Percentiles rank a stretch among this genome's conserved stretches.
phyloP scores from a whole-genome alignment of 2,888 invertebrate species.

The Syrphus vitripennis region DNA sequence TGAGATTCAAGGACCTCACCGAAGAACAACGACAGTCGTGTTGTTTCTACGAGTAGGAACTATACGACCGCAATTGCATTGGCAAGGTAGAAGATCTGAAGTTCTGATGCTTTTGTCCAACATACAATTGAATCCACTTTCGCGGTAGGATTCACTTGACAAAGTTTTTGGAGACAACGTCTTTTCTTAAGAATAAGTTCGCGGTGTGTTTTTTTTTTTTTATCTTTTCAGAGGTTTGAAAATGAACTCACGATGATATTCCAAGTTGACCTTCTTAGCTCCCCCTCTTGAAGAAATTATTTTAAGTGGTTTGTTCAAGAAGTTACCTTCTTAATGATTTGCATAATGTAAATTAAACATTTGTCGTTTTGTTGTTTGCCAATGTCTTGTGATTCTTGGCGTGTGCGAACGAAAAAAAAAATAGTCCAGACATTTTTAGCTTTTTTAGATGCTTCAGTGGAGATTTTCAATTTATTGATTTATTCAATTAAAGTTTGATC shows the following conservation, averaged over 20 bases:
- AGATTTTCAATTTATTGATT: slow-evolving; percentile 43
- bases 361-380: slow-evolving; percentile 60
- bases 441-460: slow-evolving; percentile 29
- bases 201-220: background rate
- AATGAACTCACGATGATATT: slow-evolving; percentile 16
- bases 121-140: slow-evolving; percentile 65
- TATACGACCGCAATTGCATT: slow-evolving; percentile 55
- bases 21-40: background rate
- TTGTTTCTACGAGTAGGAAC: background rate
- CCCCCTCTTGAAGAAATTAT: slow-evolving; percentile 1
- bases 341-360: slow-evolving; percentile 72
- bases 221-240: background rate
- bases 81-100: slow-evolving; percentile 34
- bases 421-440: slow-evolving; percentile 38
- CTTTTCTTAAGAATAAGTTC: slow-evolving; percentile 45
- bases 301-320: slow-evolving; percentile 63
- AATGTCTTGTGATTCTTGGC: slow-evolving; percentile 30
- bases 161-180: slow-evolving; percentile 51
- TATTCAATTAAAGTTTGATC: slow-evolving; percentile 8
- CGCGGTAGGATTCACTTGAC: slow-evolving; percentile 68
- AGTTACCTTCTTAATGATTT: slow-evolving; percentile 70
- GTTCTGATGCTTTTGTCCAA: slow-evolving; percentile 40
- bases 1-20: slow-evolving; percentile 50
- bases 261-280: slow-evolving; percentile 44
- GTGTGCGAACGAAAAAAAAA: background rate